phyloP scores from a whole-genome alignment of 2,113 vertebrate genomes.

The Corythaixoides concolor region DNA sequence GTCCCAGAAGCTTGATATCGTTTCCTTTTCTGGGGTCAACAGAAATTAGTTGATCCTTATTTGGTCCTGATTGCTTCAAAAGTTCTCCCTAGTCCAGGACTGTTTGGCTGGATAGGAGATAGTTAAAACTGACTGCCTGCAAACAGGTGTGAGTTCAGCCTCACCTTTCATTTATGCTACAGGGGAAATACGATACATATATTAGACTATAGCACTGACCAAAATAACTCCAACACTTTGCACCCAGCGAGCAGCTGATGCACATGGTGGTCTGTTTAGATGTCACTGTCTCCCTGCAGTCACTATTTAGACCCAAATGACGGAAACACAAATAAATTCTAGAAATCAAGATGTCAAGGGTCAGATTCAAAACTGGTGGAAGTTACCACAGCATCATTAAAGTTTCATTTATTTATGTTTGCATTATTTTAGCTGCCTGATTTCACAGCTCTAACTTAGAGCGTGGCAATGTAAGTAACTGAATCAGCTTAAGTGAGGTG shows the following conservation, averaged over 20 bases:
- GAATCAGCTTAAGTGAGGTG: background rate
- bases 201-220: background rate
- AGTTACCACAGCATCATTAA: background rate
- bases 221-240: background rate
- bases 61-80: background rate
- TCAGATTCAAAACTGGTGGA: background rate
- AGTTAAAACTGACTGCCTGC: background rate
- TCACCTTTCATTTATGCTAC: background rate
- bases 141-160: background rate
- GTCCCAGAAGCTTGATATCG: background rate
- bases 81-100: background rate
- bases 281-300: background rate
- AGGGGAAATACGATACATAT: background rate
- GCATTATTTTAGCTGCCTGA: background rate
- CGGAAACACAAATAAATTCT: background rate
- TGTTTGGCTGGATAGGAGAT: background rate
- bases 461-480: background rate
- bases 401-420: background rate
- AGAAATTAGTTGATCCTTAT: background rate
- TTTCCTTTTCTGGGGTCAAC: background rate
- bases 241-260: background rate
- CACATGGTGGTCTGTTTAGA: background rate
- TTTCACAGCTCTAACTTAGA: background rate
- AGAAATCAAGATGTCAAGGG: background rate
- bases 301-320: background rate